phyloP scores from a whole-genome alignment of 2,113 vertebrate species.

The Catharus bicknelli region DNA sequence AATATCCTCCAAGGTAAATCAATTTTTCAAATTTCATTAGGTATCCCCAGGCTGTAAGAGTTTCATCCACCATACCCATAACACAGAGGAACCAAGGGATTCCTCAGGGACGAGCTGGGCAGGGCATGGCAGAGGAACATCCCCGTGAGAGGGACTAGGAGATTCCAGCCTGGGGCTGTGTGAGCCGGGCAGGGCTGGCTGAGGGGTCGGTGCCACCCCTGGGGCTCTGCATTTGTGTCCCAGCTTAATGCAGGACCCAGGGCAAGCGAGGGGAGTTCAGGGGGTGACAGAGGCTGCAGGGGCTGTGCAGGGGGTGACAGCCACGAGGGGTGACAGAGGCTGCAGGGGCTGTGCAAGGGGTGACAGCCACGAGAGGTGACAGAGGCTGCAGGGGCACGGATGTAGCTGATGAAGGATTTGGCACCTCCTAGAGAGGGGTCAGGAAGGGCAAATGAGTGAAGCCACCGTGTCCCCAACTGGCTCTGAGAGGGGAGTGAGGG shows the following conservation, averaged over 20 bases:
- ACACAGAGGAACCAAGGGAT: background rate
- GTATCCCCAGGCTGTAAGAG: background rate
- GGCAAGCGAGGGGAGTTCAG: background rate
- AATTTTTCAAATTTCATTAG: background rate
- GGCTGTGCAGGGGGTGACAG: background rate
- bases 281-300: background rate
- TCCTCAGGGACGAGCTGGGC: background rate
- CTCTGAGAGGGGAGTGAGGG: fast-evolving
- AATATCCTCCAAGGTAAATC: background rate
- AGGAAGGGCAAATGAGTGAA: too few species aligned
- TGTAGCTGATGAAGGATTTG: background rate
- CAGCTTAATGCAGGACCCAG: background rate
- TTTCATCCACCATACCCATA: background rate
- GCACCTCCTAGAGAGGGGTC: too few species aligned
- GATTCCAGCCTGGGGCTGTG: background rate
- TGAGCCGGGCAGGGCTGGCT: background rate
- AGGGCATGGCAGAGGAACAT: fast-evolving
- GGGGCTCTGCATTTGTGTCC: background rate
- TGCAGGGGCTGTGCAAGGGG: too few species aligned
- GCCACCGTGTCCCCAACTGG: fast-evolving
- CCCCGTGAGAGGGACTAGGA: fast-evolving
- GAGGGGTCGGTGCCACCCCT: background rate
- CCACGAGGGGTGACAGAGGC: too few species aligned
- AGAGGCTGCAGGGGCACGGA: background rate
- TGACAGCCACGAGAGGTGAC: too few species aligned